Evolutionary conservation across 1,140 invertebrate species (phyloP).

Genomic region (Drosophila sechellia): DNA sequence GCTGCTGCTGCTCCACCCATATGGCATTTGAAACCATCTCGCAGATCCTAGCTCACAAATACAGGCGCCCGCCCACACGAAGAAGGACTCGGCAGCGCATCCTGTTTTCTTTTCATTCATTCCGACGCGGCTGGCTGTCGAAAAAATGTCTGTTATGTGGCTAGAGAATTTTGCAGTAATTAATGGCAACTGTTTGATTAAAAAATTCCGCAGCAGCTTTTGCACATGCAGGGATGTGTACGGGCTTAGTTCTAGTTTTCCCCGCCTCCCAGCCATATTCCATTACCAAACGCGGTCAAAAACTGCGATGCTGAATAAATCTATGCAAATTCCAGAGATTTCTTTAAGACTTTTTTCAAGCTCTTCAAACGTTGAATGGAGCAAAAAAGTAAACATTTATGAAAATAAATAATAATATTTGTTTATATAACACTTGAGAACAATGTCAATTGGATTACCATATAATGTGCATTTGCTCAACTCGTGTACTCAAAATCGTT

Average conservation of each 20-base stretch:
- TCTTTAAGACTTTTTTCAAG: slow-evolving; percentile 7
- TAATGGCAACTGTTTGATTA: slow-evolving; percentile 83
- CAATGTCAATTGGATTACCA: not conserved
- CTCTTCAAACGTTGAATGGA: not conserved
- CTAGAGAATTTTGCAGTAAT: slow-evolving; percentile 82
- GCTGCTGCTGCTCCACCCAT: not conserved
- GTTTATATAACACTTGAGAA: not conserved
- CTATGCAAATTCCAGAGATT: slow-evolving; percentile 63
- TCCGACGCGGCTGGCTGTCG: slow-evolving; percentile 50
- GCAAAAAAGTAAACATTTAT: not conserved
- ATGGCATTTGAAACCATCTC: slow-evolving; percentile 6
- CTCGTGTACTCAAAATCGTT: not conserved
- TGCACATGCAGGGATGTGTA: slow-evolving; percentile 11
- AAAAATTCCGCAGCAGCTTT: slow-evolving; percentile 69
- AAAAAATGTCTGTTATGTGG: slow-evolving; percentile 83
- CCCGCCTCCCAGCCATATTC: not conserved
- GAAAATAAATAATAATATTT: not conserved
- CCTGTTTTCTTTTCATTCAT: slow-evolving; percentile 74
- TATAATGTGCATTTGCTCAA: slow-evolving; percentile 4
- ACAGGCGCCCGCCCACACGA: slow-evolving; percentile 10
- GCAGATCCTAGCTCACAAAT: slow-evolving; percentile 17
- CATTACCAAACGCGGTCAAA: slow-evolving; percentile 2
- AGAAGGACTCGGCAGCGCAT: slow-evolving; percentile 36
- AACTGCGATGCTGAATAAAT: slow-evolving; percentile 36
- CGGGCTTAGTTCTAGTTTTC: slow-evolving; percentile 27